Evolutionary conservation across 1,140 invertebrate genomes (phyloP).

Genomic region (Harpegnathos saltator): DNA sequence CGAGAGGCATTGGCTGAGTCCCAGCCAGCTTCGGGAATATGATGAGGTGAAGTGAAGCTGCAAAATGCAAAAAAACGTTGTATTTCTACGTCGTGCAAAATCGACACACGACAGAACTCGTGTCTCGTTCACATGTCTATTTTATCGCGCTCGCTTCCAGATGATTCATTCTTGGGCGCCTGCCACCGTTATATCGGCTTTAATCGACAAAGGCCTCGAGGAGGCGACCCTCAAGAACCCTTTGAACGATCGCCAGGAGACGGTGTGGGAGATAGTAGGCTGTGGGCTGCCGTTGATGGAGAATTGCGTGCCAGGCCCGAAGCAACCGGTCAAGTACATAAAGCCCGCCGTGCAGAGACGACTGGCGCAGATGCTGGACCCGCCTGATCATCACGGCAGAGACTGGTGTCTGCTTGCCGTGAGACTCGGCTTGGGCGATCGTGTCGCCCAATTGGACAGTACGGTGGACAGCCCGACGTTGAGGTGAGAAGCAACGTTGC

Average conservation of each 20-base stretch:
- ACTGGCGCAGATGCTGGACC: slow-evolving; percentile 90
- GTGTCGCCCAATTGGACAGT: slow-evolving; percentile 83
- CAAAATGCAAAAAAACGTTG: not conserved
- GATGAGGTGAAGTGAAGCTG: slow-evolving; percentile 77
- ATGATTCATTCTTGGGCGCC: slow-evolving; percentile 88
- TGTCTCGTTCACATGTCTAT: not conserved
- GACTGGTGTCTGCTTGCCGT: slow-evolving; percentile 95
- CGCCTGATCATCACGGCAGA: slow-evolving; percentile 91
- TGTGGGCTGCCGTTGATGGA: slow-evolving; percentile 86
- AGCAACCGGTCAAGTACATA: slow-evolving; percentile 81
- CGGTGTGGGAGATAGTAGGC: slow-evolving; percentile 89
- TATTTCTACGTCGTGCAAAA: slow-evolving; percentile 17
- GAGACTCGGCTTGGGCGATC: slow-evolving; percentile 87
- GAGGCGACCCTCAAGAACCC: slow-evolving; percentile 87
- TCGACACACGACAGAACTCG: not conserved
- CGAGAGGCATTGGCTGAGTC: slow-evolving; percentile 89
- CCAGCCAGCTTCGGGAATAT: slow-evolving; percentile 87
- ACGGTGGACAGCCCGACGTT: slow-evolving; percentile 83
- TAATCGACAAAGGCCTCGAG: slow-evolving; percentile 86
- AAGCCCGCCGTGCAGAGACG: slow-evolving; percentile 85
- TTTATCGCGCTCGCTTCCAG: slow-evolving; percentile 58
- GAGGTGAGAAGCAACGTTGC: slow-evolving; percentile 69
- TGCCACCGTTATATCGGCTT: slow-evolving; percentile 87
- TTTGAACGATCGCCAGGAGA: slow-evolving; percentile 88
- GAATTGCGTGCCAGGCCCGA: slow-evolving; percentile 81